These are phyloP conservation scores for Hiodon alosoides DNA, from an alignment of 2,113 vertebrate genomes.

Conservation along the genomic window DNA sequence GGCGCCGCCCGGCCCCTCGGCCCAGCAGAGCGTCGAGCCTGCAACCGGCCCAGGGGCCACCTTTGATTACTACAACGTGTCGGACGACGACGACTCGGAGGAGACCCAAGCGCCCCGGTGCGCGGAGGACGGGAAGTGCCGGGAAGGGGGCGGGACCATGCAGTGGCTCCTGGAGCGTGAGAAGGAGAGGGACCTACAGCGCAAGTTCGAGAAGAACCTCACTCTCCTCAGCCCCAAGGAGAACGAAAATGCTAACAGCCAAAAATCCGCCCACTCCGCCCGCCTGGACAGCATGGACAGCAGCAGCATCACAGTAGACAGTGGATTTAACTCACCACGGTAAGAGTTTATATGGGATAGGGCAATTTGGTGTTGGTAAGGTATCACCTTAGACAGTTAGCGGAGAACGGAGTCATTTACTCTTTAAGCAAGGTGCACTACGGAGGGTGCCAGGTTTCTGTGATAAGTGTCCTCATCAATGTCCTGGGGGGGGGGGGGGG, in stretches of 20 bases:
- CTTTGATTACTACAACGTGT: slow-evolving; percentile 98
- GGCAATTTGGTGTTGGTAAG: background rate
- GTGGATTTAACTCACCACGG: slow-evolving; percentile 99
- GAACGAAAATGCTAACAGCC: slow-evolving; percentile 83
- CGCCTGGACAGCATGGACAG: slow-evolving; percentile 99
- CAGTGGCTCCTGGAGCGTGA: slow-evolving; percentile 95
- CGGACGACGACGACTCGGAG: slow-evolving; percentile 87
- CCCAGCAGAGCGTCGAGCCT: slow-evolving; percentile 79
- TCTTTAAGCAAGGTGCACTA: background rate
- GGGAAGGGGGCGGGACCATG: slow-evolving; percentile 88
- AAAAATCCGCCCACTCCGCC: slow-evolving; percentile 91
- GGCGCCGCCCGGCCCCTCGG: slow-evolving; percentile 68
- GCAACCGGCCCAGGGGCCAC: slow-evolving; percentile 73
- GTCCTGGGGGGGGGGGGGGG: too few relatives aligned
- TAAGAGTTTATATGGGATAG: slow-evolving; percentile 55
- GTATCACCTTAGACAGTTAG: too few relatives aligned
- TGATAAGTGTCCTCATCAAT: too few relatives aligned
- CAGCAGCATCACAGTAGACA: slow-evolving; percentile 98
- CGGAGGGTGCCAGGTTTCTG: too few relatives aligned
- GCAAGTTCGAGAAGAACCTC: slow-evolving; percentile 94
- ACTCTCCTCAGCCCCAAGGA: slow-evolving; percentile 93
- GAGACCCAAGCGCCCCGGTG: slow-evolving; percentile 83
- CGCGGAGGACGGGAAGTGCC: slow-evolving; percentile 74
- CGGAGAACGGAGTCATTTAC: background rate
- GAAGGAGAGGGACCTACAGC: slow-evolving; percentile 91